Evolutionary conservation across 2,113 vertebrate species (phyloP).

Genomic region (Hemibagrus wyckioides): DNA sequence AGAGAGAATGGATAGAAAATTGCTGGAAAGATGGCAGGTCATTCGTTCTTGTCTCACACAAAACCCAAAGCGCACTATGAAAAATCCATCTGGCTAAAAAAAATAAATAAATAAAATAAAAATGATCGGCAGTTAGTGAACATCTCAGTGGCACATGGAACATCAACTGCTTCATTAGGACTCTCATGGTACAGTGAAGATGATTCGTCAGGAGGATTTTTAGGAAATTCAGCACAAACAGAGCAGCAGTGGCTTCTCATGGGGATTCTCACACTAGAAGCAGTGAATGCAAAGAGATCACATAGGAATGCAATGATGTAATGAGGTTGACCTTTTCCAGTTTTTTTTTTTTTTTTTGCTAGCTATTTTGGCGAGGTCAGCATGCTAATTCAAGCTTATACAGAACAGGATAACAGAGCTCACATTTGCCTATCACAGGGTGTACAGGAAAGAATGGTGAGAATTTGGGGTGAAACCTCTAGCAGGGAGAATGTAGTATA

Average conservation of each 20-base stretch:
- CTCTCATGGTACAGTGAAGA: background rate
- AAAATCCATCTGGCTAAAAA: slow-evolving; percentile 16
- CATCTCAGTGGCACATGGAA: background rate
- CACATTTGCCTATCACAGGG: background rate
- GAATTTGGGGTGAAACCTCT: slow-evolving; percentile 13
- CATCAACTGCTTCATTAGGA: slow-evolving; percentile 13
- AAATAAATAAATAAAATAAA: no score
- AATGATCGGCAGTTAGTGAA: background rate
- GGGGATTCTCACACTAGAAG: background rate
- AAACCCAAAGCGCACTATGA: slow-evolving; percentile 26
- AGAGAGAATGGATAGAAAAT: slow-evolving; percentile 25
- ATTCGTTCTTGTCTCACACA: slow-evolving; percentile 22
- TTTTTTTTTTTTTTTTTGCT: background rate
- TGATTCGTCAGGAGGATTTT: background rate
- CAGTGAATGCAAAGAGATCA: background rate
- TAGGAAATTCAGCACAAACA: background rate
- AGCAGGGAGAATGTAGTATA: background rate
- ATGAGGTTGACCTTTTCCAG: slow-evolving; percentile 23
- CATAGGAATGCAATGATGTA: slow-evolving; percentile 9
- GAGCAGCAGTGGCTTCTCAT: slow-evolving; percentile 1
- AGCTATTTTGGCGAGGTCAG: background rate
- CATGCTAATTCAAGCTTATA: background rate
- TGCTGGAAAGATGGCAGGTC: slow-evolving; percentile 13
- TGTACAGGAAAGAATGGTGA: background rate
- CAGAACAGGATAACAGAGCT: background rate